These are phyloP conservation scores for Drosophila anomalata DNA, from an alignment of 2,888 invertebrate species.

Conservation along the genomic window DNA sequence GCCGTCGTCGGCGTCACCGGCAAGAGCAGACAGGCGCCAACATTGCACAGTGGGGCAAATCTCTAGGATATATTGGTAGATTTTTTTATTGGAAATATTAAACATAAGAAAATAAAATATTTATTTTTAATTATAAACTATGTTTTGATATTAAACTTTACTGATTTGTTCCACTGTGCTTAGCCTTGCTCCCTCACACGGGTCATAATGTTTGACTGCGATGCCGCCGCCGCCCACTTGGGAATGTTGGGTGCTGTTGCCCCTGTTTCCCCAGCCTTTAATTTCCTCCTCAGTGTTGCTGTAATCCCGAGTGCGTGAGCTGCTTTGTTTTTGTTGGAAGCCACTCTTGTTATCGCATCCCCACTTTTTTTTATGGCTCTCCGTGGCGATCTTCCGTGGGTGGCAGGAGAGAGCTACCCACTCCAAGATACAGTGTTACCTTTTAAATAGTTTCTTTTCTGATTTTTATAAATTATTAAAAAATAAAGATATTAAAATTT, in stretches of 20 bases:
- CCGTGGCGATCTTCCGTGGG: constrained; percentile 35
- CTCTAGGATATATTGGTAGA: neutral
- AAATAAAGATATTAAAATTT: too few species aligned
- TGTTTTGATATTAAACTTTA: too few species aligned
- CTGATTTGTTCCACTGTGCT: neutral
- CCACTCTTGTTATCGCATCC: constrained; percentile 46
- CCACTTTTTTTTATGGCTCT: constrained; percentile 19
- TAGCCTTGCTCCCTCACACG: constrained; percentile 10
- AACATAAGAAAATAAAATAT: too few species aligned
- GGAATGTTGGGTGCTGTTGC: constrained; percentile 20
- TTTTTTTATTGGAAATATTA: neutral
- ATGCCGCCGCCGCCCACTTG: constrained; percentile 39
- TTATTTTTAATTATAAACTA: too few species aligned
- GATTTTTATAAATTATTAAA: neutral
- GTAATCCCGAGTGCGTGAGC: constrained; percentile 38
- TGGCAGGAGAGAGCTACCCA: constrained; percentile 3
- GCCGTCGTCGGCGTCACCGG: constrained; percentile 43
- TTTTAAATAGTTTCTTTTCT: neutral
- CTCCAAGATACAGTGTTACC: constrained; percentile 2
- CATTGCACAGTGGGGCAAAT: neutral
- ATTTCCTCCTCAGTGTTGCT: constrained; percentile 36
- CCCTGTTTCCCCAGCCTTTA: constrained; percentile 17
- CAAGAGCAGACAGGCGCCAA: constrained; percentile 52
- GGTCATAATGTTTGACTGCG: constrained; percentile 46
- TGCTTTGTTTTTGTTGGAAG: constrained; percentile 58